Evolutionary conservation across 2,888 invertebrate genomes (phyloP).

Genomic region (Philereme vetulata): DNA sequence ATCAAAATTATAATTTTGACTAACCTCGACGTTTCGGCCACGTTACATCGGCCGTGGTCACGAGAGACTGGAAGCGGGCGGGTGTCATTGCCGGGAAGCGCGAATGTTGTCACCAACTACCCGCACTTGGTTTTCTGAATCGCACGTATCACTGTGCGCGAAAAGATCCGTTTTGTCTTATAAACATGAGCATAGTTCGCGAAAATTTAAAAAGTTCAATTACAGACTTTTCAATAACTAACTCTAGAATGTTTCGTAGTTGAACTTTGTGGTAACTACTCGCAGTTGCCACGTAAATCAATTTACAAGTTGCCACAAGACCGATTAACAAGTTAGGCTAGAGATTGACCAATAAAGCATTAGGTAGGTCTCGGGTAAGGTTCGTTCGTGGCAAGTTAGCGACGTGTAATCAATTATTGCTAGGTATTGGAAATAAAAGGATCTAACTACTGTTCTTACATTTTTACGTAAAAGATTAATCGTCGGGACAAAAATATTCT

Average conservation of each 20-base stretch:
- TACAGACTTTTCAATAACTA: constrained; percentile 19
- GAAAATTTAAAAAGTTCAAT: too few relatives aligned
- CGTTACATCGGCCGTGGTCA: too few relatives aligned
- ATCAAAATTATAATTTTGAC: too few relatives aligned
- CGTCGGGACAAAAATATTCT: too few relatives aligned
- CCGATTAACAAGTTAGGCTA: constrained; percentile 20
- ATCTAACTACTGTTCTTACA: background rate
- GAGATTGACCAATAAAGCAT: constrained; percentile 12
- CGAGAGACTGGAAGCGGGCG: too few relatives aligned
- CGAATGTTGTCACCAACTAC: too few relatives aligned
- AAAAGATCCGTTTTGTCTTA: too few relatives aligned
- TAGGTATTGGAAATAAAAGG: background rate
- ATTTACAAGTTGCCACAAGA: constrained; percentile 22
- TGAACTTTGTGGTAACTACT: constrained; percentile 16
- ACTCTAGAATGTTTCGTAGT: constrained; percentile 14
- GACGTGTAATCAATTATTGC: background rate
- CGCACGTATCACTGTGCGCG: too few relatives aligned
- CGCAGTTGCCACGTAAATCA: constrained; percentile 25
- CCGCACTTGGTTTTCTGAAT: too few relatives aligned
- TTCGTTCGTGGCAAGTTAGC: background rate
- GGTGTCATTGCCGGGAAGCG: too few relatives aligned
- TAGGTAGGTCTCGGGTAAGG: background rate
- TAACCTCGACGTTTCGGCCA: too few relatives aligned
- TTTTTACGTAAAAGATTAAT: background rate
- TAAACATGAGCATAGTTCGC: too few relatives aligned